These are phyloP conservation scores for Anorthoa munda DNA, from an alignment of 2,888 invertebrate species.

Conservation along the genomic window DNA sequence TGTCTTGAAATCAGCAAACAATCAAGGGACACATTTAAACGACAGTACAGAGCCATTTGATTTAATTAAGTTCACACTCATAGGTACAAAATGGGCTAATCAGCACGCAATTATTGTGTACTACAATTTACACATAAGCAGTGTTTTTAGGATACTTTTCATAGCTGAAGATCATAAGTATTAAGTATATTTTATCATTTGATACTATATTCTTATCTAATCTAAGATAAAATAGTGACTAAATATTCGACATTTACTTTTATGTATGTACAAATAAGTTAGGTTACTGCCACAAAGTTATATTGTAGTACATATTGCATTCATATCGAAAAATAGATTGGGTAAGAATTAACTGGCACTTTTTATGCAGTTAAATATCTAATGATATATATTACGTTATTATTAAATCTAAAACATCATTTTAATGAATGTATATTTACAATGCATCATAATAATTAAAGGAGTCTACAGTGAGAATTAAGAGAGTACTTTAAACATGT, in stretches of 20 bases:
- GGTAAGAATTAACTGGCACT: conserved; percentile 45
- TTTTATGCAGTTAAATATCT: conserved; percentile 40
- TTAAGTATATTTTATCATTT: conserved; percentile 39
- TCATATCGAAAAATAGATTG: conserved; percentile 45
- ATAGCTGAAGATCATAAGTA: conserved; percentile 13
- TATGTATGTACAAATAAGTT: conserved; percentile 33
- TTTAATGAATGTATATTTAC: conserved; percentile 51
- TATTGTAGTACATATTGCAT: conserved; percentile 25
- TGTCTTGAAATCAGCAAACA: conserved; percentile 13
- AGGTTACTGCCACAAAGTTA: conserved; percentile 4
- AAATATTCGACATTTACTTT: conserved; percentile 43
- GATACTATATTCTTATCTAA: conserved; percentile 48
- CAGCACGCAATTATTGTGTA: conserved; percentile 34
- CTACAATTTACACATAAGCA: neutral
- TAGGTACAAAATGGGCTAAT: conserved; percentile 33
- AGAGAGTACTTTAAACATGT: conserved; percentile 29
- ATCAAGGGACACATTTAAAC: neutral
- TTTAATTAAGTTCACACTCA: conserved; percentile 27
- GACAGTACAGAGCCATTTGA: conserved; percentile 28
- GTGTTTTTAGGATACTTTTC: conserved; percentile 7
- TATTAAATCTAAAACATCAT: conserved; percentile 38
- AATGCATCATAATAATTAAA: conserved; percentile 45
- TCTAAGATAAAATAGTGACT: conserved; percentile 35
- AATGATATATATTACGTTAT: conserved; percentile 23
- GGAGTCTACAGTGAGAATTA: conserved; percentile 34